phyloP scores from a whole-genome alignment of 2,888 invertebrate genomes.

The Cyclophora punctaria region DNA sequence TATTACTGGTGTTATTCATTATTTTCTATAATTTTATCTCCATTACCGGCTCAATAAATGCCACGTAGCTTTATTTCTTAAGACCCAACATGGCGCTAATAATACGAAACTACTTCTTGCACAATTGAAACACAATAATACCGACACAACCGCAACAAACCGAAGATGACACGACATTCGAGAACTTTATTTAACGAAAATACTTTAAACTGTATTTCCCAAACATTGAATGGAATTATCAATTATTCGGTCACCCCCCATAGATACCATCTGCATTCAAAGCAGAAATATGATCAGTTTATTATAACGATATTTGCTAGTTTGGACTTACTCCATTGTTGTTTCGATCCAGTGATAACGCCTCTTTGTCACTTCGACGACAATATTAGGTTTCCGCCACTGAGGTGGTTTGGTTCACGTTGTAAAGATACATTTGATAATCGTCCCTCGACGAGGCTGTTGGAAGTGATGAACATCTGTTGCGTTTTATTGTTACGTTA shows the following conservation, averaged over 20 bases:
- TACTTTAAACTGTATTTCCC: constrained; percentile 38
- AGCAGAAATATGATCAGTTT: constrained; percentile 61
- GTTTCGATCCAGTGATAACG: constrained; percentile 27
- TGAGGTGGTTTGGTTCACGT: constrained; percentile 37
- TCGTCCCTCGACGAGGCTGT: too few relatives aligned
- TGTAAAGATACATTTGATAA: too few relatives aligned
- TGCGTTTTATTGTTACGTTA: too few relatives aligned
- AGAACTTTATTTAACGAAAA: constrained; percentile 26
- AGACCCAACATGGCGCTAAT: too few relatives aligned
- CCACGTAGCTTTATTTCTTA: too few relatives aligned
- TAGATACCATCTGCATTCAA: constrained; percentile 41
- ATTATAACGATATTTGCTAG: constrained; percentile 70
- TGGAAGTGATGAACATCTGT: too few relatives aligned
- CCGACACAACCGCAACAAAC: constrained; percentile 16
- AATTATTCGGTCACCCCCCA: constrained; percentile 59
- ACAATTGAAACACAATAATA: not conserved
- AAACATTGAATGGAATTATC: constrained; percentile 51
- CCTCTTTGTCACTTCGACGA: constrained; percentile 23
- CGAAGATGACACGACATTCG: constrained; percentile 23
- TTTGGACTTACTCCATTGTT: constrained; percentile 38
- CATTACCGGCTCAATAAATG: too few relatives aligned
- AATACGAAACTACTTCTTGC: too few relatives aligned
- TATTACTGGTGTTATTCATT: too few relatives aligned
- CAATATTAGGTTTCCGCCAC: constrained; percentile 40
- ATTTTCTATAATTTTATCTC: too few relatives aligned